Conservation (phyloP, 2,888 invertebrate species). For the Amphipyra berbera region DNA sequence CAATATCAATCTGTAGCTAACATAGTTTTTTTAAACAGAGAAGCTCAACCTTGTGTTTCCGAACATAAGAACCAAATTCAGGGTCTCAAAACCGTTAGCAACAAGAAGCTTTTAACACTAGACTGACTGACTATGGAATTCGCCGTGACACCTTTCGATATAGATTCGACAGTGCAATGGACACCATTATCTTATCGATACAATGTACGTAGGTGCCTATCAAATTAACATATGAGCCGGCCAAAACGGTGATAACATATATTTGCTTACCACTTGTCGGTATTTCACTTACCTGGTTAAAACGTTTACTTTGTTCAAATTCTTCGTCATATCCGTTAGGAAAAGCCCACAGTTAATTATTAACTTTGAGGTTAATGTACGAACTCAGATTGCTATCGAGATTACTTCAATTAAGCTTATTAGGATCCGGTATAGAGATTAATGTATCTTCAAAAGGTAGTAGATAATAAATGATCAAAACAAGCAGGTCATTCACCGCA, state of each 20-base stretch:
- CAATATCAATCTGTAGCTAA: no score
- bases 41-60: no score
- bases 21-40: no score
- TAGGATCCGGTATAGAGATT: no score
- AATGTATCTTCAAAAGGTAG: no score
- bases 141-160: constrained; percentile 38
- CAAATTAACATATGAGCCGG: constrained; percentile 46
- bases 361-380: constrained; percentile 5
- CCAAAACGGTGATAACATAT: constrained; percentile 37
- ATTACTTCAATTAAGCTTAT: no score
- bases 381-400: not conserved
- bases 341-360: not conserved
- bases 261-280: constrained; percentile 44
- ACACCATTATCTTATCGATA: constrained; percentile 50
- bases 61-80: no score
- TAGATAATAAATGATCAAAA: no score
- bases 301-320: constrained; percentile 28
- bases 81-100: no score
- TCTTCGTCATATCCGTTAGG: constrained; percentile 4
- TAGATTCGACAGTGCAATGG: constrained; percentile 33
- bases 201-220: constrained; percentile 40
- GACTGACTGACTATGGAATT: constrained; percentile 22
- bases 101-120: constrained; percentile 6
- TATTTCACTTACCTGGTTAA: constrained; percentile 35
- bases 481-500: no score